These are phyloP conservation scores for Ennomos quercinarius DNA, from an alignment of 2,888 invertebrate genomes.

Conservation along the genomic window DNA sequence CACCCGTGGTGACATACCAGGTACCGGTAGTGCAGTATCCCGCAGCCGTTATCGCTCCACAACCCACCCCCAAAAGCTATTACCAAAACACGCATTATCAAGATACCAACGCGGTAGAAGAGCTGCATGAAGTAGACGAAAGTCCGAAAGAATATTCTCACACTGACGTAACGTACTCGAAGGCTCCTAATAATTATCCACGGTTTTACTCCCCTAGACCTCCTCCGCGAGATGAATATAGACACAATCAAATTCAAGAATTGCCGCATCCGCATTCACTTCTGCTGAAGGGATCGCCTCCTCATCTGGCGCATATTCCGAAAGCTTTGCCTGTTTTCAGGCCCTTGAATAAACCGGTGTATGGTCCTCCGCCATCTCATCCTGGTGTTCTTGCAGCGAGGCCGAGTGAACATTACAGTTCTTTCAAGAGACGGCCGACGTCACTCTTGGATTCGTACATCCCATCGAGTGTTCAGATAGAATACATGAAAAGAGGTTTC, in stretches of 20 bases:
- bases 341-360: conserved; percentile 69
- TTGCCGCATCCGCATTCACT: conserved; percentile 71
- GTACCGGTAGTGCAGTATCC: conserved; percentile 65
- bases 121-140: conserved; percentile 58
- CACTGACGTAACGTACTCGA: conserved; percentile 57
- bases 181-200: conserved; percentile 55
- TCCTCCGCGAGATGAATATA: conserved; percentile 64
- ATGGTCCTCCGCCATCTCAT: conserved; percentile 48
- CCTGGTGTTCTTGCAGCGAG: conserved; percentile 55
- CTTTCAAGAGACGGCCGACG: conserved; percentile 70
- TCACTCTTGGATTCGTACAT: conserved; percentile 86
- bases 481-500: conserved; percentile 76
- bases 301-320: conserved; percentile 72
- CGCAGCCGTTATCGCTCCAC: conserved; percentile 57
- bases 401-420: conserved; percentile 57
- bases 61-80: conserved; percentile 58
- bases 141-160: conserved; percentile 61
- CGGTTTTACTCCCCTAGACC: conserved; percentile 68
- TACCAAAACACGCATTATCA: conserved; percentile 59
- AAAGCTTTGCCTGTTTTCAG: conserved; percentile 71
- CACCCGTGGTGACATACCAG: conserved; percentile 66
- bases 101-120: conserved; percentile 64
- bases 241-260: conserved; percentile 57
- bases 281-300: conserved; percentile 61
- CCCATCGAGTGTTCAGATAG: conserved; percentile 83